Evolutionary conservation across 2,113 vertebrate species (phyloP).

Genomic region (Xenus cinereus): DNA sequence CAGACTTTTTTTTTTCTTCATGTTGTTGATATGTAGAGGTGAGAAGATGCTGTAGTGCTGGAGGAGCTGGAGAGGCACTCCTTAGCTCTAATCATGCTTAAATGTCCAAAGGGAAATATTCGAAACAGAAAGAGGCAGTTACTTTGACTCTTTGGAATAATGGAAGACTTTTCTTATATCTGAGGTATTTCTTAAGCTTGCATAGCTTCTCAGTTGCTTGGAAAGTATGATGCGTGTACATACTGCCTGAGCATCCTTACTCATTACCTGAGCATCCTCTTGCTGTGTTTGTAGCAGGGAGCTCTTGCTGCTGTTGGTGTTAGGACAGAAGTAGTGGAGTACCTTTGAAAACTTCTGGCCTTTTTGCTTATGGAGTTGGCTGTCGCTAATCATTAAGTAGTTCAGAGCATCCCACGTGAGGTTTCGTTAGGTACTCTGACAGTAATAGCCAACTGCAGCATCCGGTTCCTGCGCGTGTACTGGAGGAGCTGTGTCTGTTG

Average conservation of each 20-base stretch:
- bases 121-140: neutral
- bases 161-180: neutral
- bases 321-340: neutral
- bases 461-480: neutral
- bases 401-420: neutral
- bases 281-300: neutral
- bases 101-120: neutral
- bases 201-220: neutral
- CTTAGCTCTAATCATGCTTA: neutral
- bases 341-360: neutral
- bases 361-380: neutral
- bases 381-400: neutral
- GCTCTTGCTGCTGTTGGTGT: neutral
- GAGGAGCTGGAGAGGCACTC: neutral
- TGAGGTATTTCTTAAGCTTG: neutral
- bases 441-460: neutral
- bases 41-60: conserved; percentile 19
- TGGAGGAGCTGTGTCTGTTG: neutral
- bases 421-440: neutral
- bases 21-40: conserved; percentile 1
- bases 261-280: neutral
- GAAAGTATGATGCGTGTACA: rapidly evolving
- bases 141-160: neutral
- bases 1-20: neutral
- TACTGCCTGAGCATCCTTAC: neutral